phyloP scores from a whole-genome alignment of 2,113 vertebrate species.

The Pleuronectes platessa region DNA sequence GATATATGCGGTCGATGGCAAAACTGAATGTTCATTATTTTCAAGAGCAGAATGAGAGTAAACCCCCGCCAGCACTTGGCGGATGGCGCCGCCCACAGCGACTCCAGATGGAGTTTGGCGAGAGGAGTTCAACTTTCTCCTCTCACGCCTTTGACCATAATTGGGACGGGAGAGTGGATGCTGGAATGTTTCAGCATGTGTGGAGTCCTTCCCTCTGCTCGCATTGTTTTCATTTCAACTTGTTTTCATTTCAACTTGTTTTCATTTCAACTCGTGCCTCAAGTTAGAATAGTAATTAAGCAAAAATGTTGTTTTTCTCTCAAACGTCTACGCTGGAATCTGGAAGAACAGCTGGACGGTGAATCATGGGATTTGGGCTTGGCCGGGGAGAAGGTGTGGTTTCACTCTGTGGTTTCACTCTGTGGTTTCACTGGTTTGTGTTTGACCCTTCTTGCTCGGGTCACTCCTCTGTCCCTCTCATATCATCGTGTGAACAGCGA shows the following conservation, averaged over 20 bases:
- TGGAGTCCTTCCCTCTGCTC: constrained; percentile 11
- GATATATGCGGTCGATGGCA: constrained; percentile 21
- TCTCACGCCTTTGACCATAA: constrained; percentile 12
- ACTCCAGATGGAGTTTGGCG: constrained; percentile 53
- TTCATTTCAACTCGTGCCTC: constrained; percentile 1
- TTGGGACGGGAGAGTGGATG: constrained; percentile 18
- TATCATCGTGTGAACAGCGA: background rate
- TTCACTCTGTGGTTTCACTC: constrained; percentile 17
- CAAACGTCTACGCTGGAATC: background rate
- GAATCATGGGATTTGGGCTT: constrained; percentile 54
- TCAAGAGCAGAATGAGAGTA: constrained; percentile 47
- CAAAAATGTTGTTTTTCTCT: constrained; percentile 17
- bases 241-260: too few species aligned
- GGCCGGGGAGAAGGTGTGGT: background rate
- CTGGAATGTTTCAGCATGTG: constrained; percentile 25
- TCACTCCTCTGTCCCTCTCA: background rate
- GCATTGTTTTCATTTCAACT: constrained; percentile 22
- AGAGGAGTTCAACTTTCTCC: constrained; percentile 32
- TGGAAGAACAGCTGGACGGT: constrained; percentile 25
- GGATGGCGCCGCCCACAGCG: constrained; percentile 34
- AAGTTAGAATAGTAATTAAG: constrained; percentile 52
- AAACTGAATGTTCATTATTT: constrained; percentile 53
- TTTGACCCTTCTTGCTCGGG: constrained; percentile 13
- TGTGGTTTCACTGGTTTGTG: constrained; percentile 10
- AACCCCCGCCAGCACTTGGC: constrained; percentile 40